These are phyloP conservation scores for Lingula anatina DNA, from an alignment of 2,888 invertebrate genomes.

Conservation along the genomic window DNA sequence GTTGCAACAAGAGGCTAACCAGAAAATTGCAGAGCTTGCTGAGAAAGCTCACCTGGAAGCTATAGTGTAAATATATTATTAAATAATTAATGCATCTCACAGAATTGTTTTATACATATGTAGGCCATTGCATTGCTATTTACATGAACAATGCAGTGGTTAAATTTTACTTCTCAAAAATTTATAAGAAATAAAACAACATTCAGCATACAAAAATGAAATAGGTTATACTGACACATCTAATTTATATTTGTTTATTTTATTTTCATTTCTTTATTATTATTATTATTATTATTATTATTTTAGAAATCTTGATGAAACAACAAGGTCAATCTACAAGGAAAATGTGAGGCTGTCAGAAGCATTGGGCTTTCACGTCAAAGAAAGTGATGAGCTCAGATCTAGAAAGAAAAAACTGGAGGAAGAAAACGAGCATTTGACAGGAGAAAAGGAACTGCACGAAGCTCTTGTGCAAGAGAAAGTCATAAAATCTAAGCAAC, in stretches of 20 bases:
- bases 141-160: too few relatives aligned
- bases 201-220: too few relatives aligned
- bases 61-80: constrained; percentile 36
- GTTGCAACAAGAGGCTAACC: constrained; percentile 50
- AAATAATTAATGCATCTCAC: too few relatives aligned
- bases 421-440: constrained; percentile 35
- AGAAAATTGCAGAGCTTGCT: constrained; percentile 51
- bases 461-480: constrained; percentile 47
- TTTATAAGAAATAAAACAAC: too few relatives aligned
- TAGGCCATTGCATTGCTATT: too few relatives aligned
- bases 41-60: constrained; percentile 51
- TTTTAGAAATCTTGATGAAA: constrained; percentile 45
- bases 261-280: too few relatives aligned
- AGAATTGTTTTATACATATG: too few relatives aligned
- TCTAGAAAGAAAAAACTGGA: constrained; percentile 27
- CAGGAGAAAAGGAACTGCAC: constrained; percentile 42
- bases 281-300: too few relatives aligned
- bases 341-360: constrained; percentile 50
- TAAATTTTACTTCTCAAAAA: too few relatives aligned
- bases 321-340: constrained; percentile 51
- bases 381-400: constrained; percentile 43
- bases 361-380: constrained; percentile 44
- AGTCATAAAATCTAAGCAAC: constrained; percentile 33
- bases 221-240: too few relatives aligned
- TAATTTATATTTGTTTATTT: too few relatives aligned